Conservation (phyloP, 2,113 vertebrate species). For the Mastomys coucha region DNA sequence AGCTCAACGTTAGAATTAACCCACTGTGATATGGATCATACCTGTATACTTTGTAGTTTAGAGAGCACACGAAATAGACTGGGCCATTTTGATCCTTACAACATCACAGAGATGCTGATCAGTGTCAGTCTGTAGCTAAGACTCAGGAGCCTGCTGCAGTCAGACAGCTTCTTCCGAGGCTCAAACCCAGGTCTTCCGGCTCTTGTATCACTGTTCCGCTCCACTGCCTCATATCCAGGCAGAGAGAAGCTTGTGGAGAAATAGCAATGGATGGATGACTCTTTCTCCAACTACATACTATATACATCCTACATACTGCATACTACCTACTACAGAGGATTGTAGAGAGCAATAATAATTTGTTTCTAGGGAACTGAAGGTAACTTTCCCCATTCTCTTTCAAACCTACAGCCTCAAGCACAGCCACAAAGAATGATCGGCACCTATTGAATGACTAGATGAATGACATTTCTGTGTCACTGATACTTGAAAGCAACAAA, state of each 20-base stretch:
- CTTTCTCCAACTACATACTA: neutral
- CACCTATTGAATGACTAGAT: conserved; percentile 12
- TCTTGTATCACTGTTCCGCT: neutral
- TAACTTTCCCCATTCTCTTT: neutral
- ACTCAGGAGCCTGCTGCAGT: neutral
- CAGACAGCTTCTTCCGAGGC: neutral
- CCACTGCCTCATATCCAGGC: neutral
- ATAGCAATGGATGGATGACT: neutral
- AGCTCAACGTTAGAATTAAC: conserved; percentile 2
- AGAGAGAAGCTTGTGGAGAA: neutral
- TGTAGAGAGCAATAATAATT: neutral
- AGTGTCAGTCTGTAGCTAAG: conserved; percentile 32
- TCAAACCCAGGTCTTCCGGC: neutral
- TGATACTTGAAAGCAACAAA: neutral
- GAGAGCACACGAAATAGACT: conserved; percentile 31
- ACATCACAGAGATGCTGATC: neutral
- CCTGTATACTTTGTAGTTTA: conserved; percentile 37
- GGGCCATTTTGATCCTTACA: conserved; percentile 34
- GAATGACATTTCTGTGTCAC: neutral
- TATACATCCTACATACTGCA: too few species aligned
- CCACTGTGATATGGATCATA: neutral
- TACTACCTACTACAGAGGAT: neutral
- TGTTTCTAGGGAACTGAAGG: conserved; percentile 35
- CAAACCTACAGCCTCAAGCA: neutral
- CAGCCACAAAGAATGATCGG: neutral